phyloP scores from a whole-genome alignment of 2,797 vertebrate species.

The Sardinella longiceps region DNA sequence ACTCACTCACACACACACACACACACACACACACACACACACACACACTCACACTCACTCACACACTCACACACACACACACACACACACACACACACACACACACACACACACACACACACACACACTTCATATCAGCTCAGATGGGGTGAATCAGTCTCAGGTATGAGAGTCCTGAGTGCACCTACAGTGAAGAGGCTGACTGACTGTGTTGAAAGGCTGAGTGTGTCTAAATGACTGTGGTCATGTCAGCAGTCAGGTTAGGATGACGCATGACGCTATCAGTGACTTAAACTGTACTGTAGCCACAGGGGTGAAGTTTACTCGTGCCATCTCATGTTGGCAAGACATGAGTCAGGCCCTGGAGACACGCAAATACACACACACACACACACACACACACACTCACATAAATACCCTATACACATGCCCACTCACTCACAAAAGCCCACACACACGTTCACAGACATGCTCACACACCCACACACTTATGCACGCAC shows the following conservation, averaged over 20 bases:
- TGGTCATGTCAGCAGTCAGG: not conserved
- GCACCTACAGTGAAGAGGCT: not conserved
- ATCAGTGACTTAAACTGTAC: not conserved
- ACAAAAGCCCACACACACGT: too few species aligned
- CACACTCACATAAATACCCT: not conserved
- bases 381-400: not conserved
- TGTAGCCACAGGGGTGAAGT: not conserved
- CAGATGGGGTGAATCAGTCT: not conserved
- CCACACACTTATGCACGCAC: not conserved
- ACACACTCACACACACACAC: too few species aligned
- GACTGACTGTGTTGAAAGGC: not conserved
- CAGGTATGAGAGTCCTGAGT: not conserved
- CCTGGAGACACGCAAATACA: not conserved
- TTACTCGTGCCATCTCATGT: not conserved
- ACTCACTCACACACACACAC: too few species aligned
- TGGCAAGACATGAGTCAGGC: constrained; percentile 1
- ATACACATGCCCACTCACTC: too few species aligned
- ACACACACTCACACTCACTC: too few species aligned
- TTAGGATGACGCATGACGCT: constrained; percentile 1
- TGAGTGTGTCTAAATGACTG: not conserved
- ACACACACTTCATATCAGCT: constrained; percentile 1
- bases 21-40: too few species aligned
- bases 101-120: too few species aligned
- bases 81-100: too few species aligned
- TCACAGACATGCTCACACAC: too few species aligned